Base-by-base conservation (phyloP, 2,113 vertebrate genomes). In the Lepus europaeus region DNA sequence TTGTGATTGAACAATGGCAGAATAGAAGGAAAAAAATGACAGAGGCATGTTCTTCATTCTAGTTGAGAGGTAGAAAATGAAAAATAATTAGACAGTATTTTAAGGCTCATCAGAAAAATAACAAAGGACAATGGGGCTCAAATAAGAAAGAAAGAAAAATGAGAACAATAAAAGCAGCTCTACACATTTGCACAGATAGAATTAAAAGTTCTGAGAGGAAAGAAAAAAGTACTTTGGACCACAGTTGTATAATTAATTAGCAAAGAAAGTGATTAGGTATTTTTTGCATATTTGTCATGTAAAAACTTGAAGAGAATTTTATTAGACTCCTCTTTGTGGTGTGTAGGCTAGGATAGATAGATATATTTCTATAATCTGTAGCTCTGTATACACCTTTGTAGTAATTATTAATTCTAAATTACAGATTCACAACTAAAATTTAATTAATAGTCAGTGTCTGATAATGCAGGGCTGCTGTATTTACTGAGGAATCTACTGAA, bases 401-500 rank as follows among this genome's bases (percentile, higher is more conserved):
- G 2, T 20, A 39, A 73, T 72, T 16, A 56, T 73, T 68, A 77
- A 77, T 25, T 69, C 12, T 45, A 1, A 17, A 5, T 13, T 63
- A 19, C 11, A 66, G 29, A 89, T 56, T 70, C 68, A 63, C 31
- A 82, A 53, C 0, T 31, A 31, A 88, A 73, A 77, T 70, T 63
- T 16, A n/a, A 29, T 87, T 70, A 51, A 79, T 20, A 27, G 9
- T 22, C 8, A 72, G 3, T 31, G 0, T 64, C 45, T n/a, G 13
- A 64, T 74, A 69, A 17, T 49, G 20, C 66, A 70, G 5, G 77
- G 36, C 59, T 72, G 66, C 17, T 51, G 1, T 64, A 64, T 93
- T 90, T 87, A 61, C 61, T 94, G 49, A 94, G 70, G 7, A 80
- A 51, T 45, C 56, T 87, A 27, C 64, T 80, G 90, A 70, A 70